phyloP scores from a whole-genome alignment of 2,888 invertebrate genomes.

The Allophyes oxyacanthae region DNA sequence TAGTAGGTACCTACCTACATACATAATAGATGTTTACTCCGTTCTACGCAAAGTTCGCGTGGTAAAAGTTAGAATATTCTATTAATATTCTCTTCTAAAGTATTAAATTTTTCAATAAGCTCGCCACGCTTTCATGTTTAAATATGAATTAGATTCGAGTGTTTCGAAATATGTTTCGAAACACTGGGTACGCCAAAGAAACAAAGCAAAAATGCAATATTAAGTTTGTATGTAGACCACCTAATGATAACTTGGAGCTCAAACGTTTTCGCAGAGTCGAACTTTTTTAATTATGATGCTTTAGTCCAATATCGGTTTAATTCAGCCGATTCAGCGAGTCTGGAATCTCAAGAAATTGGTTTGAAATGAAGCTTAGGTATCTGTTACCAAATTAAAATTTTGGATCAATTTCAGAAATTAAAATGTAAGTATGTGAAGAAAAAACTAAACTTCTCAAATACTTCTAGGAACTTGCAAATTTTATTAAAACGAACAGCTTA shows the following conservation, averaged over 20 bases:
- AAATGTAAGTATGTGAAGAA: neutral
- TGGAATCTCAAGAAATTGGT: conserved; percentile 47
- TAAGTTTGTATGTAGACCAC: conserved; percentile 28
- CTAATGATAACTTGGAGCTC: conserved; percentile 47
- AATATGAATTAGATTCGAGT: conserved; percentile 38
- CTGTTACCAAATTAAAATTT: conserved; percentile 32
- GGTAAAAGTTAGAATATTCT: conserved; percentile 47
- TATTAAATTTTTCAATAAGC: conserved; percentile 47
- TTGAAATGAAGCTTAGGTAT: conserved; percentile 42
- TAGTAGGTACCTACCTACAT: too few relatives aligned
- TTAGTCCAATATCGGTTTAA: conserved; percentile 57
- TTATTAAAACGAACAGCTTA: conserved; percentile 8
- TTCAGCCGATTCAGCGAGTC: conserved; percentile 45
- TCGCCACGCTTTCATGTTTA: conserved; percentile 21
- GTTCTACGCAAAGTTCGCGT: neutral
- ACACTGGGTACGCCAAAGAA: too few relatives aligned
- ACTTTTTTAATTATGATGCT: conserved; percentile 69
- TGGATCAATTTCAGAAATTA: conserved; percentile 9
- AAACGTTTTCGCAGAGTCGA: conserved; percentile 51
- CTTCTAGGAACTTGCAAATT: too few relatives aligned
- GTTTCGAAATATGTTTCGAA: conserved; percentile 30
- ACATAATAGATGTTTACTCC: too few relatives aligned
- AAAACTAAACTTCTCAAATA: neutral
- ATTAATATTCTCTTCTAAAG: conserved; percentile 38
- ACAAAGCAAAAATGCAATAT: conserved; percentile 42